phyloP scores from a whole-genome alignment of 2,797 vertebrate species.

The Aphelocoma californica region DNA sequence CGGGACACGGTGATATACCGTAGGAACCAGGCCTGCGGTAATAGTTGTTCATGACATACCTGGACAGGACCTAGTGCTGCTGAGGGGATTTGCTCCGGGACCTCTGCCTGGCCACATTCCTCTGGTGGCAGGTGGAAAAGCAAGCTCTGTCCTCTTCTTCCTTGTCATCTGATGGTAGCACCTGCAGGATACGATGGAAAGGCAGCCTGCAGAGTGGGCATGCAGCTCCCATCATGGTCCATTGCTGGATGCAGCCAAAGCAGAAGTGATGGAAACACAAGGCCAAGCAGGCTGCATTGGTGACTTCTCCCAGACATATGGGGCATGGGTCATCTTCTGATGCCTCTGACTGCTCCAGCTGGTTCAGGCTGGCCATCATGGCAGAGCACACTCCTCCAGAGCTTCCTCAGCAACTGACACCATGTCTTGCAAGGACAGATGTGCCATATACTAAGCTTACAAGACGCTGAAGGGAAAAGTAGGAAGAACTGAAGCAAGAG shows the following conservation, averaged over 20 bases:
- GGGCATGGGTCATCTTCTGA: background rate
- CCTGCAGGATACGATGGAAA: rapidly evolving
- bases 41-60: background rate
- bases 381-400: background rate
- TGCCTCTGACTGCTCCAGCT: background rate
- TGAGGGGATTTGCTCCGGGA: background rate
- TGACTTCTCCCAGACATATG: background rate
- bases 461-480: background rate
- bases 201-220: background rate
- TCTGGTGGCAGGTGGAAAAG: background rate
- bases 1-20: too few species aligned
- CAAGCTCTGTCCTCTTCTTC: background rate
- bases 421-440: background rate
- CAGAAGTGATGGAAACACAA: background rate
- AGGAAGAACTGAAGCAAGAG: background rate
- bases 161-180: background rate
- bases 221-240: rapidly evolving
- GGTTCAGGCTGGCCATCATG: rapidly evolving
- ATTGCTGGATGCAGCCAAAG: background rate
- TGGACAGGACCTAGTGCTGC: rapidly evolving
- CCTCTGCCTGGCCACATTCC: background rate
- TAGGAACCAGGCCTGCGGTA: too few species aligned
- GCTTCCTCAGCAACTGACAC: background rate
- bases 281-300: background rate
- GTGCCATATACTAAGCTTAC: background rate